A percentile compares a stretch with the other conserved stretches of the same genome.
Conservation (phyloP, 2,113 vertebrate species). For the Lepus americanus region DNA sequence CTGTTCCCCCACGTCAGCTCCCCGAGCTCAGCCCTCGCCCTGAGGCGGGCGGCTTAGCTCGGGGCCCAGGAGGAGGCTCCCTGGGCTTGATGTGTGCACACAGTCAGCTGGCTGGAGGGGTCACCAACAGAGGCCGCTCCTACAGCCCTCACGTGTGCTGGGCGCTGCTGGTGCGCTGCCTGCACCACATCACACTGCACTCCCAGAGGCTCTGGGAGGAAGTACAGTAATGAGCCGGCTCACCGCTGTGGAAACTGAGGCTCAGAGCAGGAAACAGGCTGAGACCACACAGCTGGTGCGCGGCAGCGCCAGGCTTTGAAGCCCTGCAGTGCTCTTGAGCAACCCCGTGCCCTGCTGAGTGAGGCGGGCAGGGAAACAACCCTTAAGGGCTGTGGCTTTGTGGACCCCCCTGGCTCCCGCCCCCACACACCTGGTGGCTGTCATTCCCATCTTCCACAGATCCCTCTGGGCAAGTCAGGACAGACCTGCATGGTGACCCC, state of each 20-base stretch:
- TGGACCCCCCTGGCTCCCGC: neutral
- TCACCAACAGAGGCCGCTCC: neutral
- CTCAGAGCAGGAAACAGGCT: neutral
- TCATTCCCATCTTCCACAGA: neutral
- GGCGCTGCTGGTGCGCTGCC: neutral
- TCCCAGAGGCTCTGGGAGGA: neutral
- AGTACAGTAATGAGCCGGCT: neutral
- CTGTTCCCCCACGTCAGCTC: neutral
- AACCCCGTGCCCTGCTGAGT: neutral
- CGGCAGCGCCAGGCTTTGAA: neutral
- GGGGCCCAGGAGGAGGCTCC: neutral
- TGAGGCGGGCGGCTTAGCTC: neutral
- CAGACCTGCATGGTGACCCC: neutral
- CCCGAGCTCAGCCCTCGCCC: neutral
- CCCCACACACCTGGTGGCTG: neutral
- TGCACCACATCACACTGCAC: neutral
- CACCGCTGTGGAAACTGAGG: neutral
- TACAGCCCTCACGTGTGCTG: fast-evolving
- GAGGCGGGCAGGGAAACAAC: neutral
- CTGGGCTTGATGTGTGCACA: neutral
- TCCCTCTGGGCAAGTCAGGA: neutral
- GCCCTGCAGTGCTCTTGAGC: neutral
- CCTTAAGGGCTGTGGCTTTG: neutral
- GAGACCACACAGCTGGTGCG: neutral
- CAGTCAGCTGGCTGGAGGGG: neutral